Conservation (phyloP, 2,113 vertebrate genomes). For the Phylloscopus trochilus region DNA sequence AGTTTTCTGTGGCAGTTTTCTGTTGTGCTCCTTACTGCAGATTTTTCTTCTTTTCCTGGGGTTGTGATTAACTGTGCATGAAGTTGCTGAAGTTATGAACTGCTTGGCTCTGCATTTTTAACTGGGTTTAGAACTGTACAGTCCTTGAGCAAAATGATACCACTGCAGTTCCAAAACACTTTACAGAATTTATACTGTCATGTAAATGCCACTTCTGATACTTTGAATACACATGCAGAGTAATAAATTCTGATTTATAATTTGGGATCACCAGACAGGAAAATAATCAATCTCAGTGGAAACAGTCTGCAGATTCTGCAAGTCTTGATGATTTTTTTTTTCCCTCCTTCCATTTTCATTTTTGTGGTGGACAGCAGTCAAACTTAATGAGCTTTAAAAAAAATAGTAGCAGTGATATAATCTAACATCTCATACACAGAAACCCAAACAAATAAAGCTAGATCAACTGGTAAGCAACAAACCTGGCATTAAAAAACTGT, state of each 20-base stretch:
- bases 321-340: background rate
- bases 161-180: constrained; percentile 46
- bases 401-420: background rate
- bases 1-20: constrained; percentile 38
- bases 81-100: constrained; percentile 6
- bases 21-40: constrained; percentile 33
- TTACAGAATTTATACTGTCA: background rate
- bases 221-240: background rate
- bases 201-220: background rate
- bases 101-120: constrained; percentile 29
- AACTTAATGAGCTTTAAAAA: background rate
- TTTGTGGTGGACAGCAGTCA: background rate
- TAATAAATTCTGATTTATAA: background rate
- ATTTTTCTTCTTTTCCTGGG: constrained; percentile 39
- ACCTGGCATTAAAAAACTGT: constrained; percentile 33
- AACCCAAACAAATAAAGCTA: background rate
- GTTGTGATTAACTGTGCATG: background rate
- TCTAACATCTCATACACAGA: background rate
- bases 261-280: background rate
- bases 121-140: background rate
- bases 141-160: constrained; percentile 52
- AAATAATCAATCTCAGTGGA: background rate
- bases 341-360: fast-evolving
- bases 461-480: constrained; percentile 53
- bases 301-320: background rate